A percentile compares a stretch with the other conserved stretches of the same genome.
These are phyloP conservation scores for Lordiphosa andalusiaca DNA, from an alignment of 2,888 invertebrate genomes.

Conservation along the genomic window DNA sequence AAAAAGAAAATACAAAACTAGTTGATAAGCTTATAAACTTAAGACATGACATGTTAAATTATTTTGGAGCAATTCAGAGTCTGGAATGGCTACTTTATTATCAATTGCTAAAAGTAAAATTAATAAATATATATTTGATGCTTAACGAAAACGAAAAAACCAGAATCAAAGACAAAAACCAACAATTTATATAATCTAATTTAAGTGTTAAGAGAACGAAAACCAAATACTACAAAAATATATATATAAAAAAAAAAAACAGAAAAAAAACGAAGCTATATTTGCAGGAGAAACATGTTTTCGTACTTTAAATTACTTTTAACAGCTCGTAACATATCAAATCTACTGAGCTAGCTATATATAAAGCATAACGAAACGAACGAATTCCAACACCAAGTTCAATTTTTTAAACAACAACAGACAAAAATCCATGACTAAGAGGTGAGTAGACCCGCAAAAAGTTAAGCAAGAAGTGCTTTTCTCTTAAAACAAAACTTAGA, in stretches of 20 bases:
- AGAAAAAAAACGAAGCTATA: conserved; percentile 25
- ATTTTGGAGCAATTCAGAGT: conserved; percentile 50
- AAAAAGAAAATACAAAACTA: conserved; percentile 33
- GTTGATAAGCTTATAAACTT: conserved; percentile 41
- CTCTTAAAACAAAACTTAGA: conserved; percentile 54
- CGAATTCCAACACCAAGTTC: conserved; percentile 56
- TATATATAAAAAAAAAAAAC: conserved; percentile 26
- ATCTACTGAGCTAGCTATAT: conserved; percentile 59
- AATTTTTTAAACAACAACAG: conserved; percentile 36
- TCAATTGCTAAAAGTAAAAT: conserved; percentile 41
- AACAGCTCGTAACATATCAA: conserved; percentile 71
- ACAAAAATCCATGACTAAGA: conserved; percentile 23
- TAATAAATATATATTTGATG: conserved; percentile 7
- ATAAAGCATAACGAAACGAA: conserved; percentile 44
- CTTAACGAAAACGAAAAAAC: conserved; percentile 44
- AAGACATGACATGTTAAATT: conserved; percentile 49
- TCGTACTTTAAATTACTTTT: conserved; percentile 49
- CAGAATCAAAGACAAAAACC: conserved; percentile 22
- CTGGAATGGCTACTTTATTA: conserved; percentile 45
- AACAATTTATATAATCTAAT: conserved; percentile 34
- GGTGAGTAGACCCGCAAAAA: conserved; percentile 11
- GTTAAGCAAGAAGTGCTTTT: background rate
- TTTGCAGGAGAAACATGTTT: conserved; percentile 36
- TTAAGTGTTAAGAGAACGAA: conserved; percentile 54
- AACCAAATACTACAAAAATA: conserved; percentile 38